Evolutionary conservation across 53 echinoderm and acorn worm genomes (phyloP), one percentile per base, ranked within the genome.

Genomic region (Stichopus horrens): DNA sequence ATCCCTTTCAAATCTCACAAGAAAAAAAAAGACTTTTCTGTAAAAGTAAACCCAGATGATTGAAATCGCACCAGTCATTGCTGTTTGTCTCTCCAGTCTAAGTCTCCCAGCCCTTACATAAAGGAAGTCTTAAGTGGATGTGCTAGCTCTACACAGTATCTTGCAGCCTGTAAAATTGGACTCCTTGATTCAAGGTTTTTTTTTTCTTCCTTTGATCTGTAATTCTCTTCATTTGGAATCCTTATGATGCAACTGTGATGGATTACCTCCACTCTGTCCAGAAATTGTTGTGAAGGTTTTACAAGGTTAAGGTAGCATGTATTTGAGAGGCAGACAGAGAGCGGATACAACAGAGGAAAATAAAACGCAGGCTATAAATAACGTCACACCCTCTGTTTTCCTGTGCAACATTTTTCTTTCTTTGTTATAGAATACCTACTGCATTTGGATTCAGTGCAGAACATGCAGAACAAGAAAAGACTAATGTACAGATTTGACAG

Each of bases 121-220:
- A 71, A 18, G 71, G 18, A 18, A 71, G 71, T 71, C 71, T 71
- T n/a, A 16, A 71, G 71, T 71, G 18, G 57, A 80, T 14, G 80
- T 80, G 56, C 21, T 5, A 80, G 6, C 10, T 80, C 19, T n/a
- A 80, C 57, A 57, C 57, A 80, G n/a, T 80, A 80, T 55, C 80
- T 55, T 6, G 21, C 21, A 71, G 80, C 80, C 80, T 57, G 7
- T 16, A 80, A 37, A 55, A 80, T 80, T 55, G 57, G 55, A 21
- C 80, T 71, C 80, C 56, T 56, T 55, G 21, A 80, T 80, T 21
- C 80, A 57, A 80, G 80, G 80, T 55, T 80, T 55, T 80, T 18
- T 71, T 71, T n/a, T n/a, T 37, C 37, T 37, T 37, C 37, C 37
- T 37, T 37, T 37, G 37, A 37, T 37, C 37, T 20, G 18, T 71